Evolutionary conservation across 92 coral and sea anemone species (phyloP).

Genomic region (Montipora capitata): DNA sequence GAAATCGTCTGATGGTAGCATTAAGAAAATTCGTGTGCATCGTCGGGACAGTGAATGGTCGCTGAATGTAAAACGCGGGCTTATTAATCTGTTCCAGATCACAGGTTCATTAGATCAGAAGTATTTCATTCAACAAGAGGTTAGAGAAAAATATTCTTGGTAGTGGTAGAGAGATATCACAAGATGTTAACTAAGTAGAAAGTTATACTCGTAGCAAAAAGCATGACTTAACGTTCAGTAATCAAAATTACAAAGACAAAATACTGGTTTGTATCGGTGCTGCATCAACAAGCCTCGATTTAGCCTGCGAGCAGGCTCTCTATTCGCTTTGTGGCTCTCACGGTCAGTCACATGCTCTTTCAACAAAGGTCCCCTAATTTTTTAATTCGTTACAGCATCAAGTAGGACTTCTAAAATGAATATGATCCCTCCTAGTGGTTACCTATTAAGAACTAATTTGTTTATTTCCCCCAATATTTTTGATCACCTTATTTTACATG

Average conservation of each 20-base stretch:
- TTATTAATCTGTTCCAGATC: slow-evolving; percentile 85
- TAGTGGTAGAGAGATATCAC: too few relatives aligned
- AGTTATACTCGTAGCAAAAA: neutral
- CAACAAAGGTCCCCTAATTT: too few relatives aligned
- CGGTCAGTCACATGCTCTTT: neutral
- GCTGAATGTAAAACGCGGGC: slow-evolving; percentile 92
- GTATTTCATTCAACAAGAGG: slow-evolving; percentile 64
- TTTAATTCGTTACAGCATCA: too few relatives aligned
- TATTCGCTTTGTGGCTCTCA: too few relatives aligned
- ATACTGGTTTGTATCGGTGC: neutral
- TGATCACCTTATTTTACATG: too few relatives aligned
- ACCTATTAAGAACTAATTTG: too few relatives aligned
- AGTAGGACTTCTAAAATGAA: too few relatives aligned
- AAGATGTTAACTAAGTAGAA: too few relatives aligned
- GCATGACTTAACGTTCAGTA: neutral
- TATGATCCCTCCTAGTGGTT: too few relatives aligned
- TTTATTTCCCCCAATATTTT: too few relatives aligned
- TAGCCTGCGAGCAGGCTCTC: too few relatives aligned
- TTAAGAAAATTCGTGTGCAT: slow-evolving; percentile 67
- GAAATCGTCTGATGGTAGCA: slow-evolving; percentile 50
- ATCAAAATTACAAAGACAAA: neutral
- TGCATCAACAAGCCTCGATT: too few relatives aligned
- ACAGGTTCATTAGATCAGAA: slow-evolving; percentile 46
- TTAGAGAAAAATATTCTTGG: slow-evolving; percentile 17
- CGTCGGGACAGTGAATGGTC: slow-evolving; percentile 86